Conservation (phyloP, 2,797 vertebrate species). For the Acipenser transmontanus region DNA sequence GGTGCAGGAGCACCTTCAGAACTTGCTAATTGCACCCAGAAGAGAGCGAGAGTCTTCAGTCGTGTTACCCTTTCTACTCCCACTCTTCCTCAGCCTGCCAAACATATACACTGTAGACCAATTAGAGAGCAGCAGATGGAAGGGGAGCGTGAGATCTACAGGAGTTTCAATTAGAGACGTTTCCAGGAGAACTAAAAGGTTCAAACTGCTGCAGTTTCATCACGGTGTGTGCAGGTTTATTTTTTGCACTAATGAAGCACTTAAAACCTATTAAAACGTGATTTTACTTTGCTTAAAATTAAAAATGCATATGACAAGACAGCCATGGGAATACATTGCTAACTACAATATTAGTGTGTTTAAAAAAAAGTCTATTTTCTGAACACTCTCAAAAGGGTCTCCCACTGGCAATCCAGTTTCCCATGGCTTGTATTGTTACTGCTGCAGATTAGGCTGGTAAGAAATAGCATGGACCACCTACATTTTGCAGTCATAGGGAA, state of each 20-base stretch:
- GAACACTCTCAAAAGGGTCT: neutral
- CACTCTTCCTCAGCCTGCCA: neutral
- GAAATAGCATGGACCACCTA: too few species aligned
- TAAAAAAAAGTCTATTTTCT: neutral
- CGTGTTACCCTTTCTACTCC: neutral
- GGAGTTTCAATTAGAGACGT: slow-evolving; percentile 10
- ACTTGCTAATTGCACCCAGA: slow-evolving; percentile 16
- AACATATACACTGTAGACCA: slow-evolving; percentile 8
- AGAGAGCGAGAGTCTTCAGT: slow-evolving; percentile 7
- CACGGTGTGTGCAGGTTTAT: neutral
- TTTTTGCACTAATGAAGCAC: neutral
- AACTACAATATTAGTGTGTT: neutral
- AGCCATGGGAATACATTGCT: slow-evolving; percentile 1
- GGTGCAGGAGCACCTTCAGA: slow-evolving; percentile 11
- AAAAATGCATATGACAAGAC: neutral
- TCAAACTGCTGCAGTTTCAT: neutral
- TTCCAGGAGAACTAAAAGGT: slow-evolving; percentile 14
- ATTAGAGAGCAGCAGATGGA: slow-evolving; percentile 25
- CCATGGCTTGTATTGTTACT: neutral
- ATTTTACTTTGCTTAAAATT: neutral
- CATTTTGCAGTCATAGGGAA: too few species aligned
- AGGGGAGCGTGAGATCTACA: neutral
- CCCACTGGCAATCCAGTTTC: neutral
- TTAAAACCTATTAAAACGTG: slow-evolving; percentile 10
- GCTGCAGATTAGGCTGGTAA: too few species aligned